These are phyloP conservation scores for Dynastes hyllus DNA, from an alignment of 2,888 invertebrate genomes.

Conservation along the genomic window DNA sequence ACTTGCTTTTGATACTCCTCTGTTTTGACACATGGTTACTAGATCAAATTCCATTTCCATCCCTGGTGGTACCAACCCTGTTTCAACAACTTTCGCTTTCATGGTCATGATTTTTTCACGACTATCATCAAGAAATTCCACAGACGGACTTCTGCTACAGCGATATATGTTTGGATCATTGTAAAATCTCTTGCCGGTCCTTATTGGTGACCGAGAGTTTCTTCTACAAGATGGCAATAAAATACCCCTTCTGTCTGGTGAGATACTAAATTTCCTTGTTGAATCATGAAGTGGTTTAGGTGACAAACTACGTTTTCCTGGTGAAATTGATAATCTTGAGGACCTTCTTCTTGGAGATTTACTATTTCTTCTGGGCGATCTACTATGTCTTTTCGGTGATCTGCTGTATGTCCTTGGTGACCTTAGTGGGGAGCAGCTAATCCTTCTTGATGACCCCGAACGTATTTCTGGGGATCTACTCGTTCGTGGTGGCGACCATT, in stretches of 20 bases:
- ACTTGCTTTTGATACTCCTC: background rate
- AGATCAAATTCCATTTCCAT: background rate
- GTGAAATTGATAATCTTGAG: background rate
- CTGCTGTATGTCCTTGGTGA: background rate
- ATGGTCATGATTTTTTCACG: background rate
- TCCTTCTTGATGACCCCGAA: background rate
- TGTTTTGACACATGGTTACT: background rate
- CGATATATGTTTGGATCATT: background rate
- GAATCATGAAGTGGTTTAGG: background rate
- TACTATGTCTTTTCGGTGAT: background rate
- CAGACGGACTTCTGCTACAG: background rate
- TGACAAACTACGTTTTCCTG: background rate
- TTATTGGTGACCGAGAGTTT: background rate
- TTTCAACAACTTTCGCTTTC: slow-evolving; percentile 9
- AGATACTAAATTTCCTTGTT: background rate
- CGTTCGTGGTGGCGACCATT: background rate
- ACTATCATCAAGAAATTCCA: background rate
- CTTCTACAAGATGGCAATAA: background rate
- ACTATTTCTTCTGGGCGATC: background rate
- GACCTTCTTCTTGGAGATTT: background rate
- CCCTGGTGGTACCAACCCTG: background rate
- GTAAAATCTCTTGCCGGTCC: background rate
- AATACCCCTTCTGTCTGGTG: background rate
- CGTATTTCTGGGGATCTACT: too few relatives aligned
- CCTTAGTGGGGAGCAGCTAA: background rate